Conservation (phyloP, 2,888 invertebrate genomes). For the Sicus ferrugineus region DNA sequence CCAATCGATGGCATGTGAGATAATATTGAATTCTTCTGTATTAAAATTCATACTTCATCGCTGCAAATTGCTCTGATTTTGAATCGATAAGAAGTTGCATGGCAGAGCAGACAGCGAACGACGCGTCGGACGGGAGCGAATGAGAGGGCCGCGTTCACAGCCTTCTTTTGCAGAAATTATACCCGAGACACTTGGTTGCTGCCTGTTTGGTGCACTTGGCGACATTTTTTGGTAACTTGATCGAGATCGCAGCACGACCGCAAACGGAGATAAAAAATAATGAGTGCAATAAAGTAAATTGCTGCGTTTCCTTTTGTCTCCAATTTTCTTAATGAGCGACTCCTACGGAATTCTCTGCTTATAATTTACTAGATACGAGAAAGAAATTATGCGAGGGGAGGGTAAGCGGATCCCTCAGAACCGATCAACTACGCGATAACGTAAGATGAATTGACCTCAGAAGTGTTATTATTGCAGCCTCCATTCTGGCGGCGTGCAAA, state of each 20-base stretch:
- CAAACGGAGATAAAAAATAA: constrained; percentile 21
- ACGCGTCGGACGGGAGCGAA: background rate
- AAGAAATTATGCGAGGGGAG: background rate
- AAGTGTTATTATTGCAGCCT: no score
- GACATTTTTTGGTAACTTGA: no score
- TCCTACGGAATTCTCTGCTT: background rate
- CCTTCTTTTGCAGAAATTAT: no score
- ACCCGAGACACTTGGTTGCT: no score
- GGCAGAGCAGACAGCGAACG: background rate
- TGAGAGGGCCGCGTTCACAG: no score
- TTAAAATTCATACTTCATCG: constrained; percentile 32
- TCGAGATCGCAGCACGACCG: constrained; percentile 12
- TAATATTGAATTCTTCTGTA: no score
- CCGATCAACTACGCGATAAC: background rate
- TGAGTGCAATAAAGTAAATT: constrained; percentile 18
- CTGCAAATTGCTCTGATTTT: constrained; percentile 30
- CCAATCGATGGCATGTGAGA: no score
- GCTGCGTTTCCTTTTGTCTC: background rate
- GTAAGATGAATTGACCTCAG: no score
- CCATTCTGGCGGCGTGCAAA: no score
- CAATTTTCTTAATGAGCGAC: no score
- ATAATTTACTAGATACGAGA: background rate
- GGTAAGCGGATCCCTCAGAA: background rate
- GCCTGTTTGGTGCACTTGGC: no score
- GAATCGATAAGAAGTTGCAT: constrained; percentile 11